A percentile compares a stretch with the other conserved stretches of the same genome.
Evolutionary conservation across 2,797 vertebrate species (phyloP).

Genomic region (Phalloptychus januarius): DNA sequence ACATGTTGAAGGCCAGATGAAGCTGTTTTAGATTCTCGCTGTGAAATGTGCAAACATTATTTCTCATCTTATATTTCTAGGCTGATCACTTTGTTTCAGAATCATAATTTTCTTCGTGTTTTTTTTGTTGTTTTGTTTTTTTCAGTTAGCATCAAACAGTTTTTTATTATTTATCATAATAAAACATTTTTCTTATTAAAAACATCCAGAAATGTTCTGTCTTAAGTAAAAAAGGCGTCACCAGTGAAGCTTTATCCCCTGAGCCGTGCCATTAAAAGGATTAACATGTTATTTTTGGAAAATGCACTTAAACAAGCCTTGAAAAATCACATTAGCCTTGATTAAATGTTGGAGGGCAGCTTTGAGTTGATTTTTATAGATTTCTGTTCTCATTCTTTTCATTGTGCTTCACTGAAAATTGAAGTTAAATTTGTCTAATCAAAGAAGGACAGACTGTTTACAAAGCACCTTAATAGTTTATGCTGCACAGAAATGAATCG

Average conservation of each 20-base stretch:
- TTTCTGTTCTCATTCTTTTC: not conserved
- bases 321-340: slow-evolving; percentile 3
- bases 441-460: not conserved
- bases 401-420: not conserved
- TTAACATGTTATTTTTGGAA: slow-evolving; percentile 5
- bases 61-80: slow-evolving; percentile 16
- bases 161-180: not conserved
- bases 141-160: not conserved
- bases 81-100: not conserved
- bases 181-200: not conserved
- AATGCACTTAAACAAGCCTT: not conserved
- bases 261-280: not conserved
- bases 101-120: not conserved
- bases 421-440: not conserved
- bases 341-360: not conserved
- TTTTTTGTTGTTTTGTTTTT: not conserved
- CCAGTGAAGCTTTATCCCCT: not conserved
- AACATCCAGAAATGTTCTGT: too few species aligned
- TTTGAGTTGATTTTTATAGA: slow-evolving; percentile 6
- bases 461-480: not conserved
- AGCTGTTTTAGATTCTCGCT: not conserved
- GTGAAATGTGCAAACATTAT: slow-evolving; percentile 24
- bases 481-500: not conserved
- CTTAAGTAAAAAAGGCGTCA: not conserved
- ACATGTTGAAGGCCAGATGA: slow-evolving; percentile 14